Conservation (phyloP, 2,888 invertebrate genomes). For the Ochropleura plecta region DNA sequence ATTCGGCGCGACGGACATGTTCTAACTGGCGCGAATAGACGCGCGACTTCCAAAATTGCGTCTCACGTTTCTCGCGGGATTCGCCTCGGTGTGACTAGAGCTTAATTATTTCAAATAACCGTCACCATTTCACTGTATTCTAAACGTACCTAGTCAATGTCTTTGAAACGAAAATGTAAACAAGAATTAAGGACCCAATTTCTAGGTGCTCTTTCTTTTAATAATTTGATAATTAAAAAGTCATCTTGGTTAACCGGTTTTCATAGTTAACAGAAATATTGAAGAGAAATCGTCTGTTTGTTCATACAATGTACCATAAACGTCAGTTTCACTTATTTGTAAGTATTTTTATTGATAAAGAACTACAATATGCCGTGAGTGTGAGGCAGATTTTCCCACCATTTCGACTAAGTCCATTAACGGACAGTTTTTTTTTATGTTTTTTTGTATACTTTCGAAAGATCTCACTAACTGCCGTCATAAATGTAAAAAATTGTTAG, state of each 20-base stretch:
- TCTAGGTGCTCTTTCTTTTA: conserved; percentile 72
- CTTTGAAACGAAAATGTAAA: conserved; percentile 65
- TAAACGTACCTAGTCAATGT: conserved; percentile 67
- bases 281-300: conserved; percentile 55
- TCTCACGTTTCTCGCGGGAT: not conserved
- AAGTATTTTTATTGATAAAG: conserved; percentile 79
- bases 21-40: not conserved
- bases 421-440: conserved; percentile 76
- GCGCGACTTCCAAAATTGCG: not conserved
- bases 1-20: not conserved
- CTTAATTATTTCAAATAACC: conserved; percentile 36
- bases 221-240: conserved; percentile 43
- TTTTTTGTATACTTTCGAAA: conserved; percentile 82
- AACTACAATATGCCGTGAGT: conserved; percentile 83
- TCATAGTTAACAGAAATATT: conserved; percentile 49
- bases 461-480: conserved; percentile 86
- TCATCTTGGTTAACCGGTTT: conserved; percentile 57
- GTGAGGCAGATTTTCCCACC: conserved; percentile 88
- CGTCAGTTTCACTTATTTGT: conserved; percentile 72
- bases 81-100: not conserved
- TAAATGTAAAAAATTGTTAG: conserved; percentile 71
- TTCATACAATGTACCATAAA: conserved; percentile 64
- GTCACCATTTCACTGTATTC: conserved; percentile 56
- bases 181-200: conserved; percentile 72
- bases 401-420: conserved; percentile 82